Conservation (phyloP, 2,888 invertebrate species). For the Cheilosia impressa region DNA sequence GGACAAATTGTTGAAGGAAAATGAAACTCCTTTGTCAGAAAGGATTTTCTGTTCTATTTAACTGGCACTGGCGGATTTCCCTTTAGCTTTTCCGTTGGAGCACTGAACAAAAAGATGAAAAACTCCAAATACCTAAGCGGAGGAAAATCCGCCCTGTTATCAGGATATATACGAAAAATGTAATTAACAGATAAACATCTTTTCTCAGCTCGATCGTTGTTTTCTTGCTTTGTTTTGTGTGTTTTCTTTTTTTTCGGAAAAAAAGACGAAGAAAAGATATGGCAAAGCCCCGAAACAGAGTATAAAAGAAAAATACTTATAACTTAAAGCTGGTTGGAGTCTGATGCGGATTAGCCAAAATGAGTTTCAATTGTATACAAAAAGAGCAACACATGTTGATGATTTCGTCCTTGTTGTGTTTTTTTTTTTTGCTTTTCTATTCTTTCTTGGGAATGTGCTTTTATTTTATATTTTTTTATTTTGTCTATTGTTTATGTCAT, state of each 20-base stretch:
- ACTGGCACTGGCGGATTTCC: slow-evolving; percentile 52
- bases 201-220: slow-evolving; percentile 49
- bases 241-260: no score
- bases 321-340: slow-evolving; percentile 56
- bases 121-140: slow-evolving; percentile 30
- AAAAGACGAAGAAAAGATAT: not conserved
- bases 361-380: slow-evolving; percentile 46
- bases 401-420: slow-evolving; percentile 31
- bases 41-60: slow-evolving; percentile 72
- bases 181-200: slow-evolving; percentile 69
- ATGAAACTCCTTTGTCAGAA: slow-evolving; percentile 66
- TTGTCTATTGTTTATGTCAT: slow-evolving; percentile 5
- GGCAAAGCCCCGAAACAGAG: not conserved
- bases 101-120: not conserved
- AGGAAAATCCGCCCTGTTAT: slow-evolving; percentile 45
- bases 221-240: not conserved
- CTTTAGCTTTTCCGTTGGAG: slow-evolving; percentile 11
- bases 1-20: slow-evolving; percentile 59
- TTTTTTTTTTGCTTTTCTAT: slow-evolving; percentile 3
- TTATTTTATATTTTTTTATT: slow-evolving; percentile 18
- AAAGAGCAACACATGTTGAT: slow-evolving; percentile 50
- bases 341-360: slow-evolving; percentile 59
- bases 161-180: slow-evolving; percentile 64
- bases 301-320: slow-evolving; percentile 7
- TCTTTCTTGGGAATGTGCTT: slow-evolving; percentile 24